A percentile compares a stretch with the other conserved stretches of the same genome.
phyloP scores from a whole-genome alignment of 23 tunicate genomes.

The Botrylloides violaceus region DNA sequence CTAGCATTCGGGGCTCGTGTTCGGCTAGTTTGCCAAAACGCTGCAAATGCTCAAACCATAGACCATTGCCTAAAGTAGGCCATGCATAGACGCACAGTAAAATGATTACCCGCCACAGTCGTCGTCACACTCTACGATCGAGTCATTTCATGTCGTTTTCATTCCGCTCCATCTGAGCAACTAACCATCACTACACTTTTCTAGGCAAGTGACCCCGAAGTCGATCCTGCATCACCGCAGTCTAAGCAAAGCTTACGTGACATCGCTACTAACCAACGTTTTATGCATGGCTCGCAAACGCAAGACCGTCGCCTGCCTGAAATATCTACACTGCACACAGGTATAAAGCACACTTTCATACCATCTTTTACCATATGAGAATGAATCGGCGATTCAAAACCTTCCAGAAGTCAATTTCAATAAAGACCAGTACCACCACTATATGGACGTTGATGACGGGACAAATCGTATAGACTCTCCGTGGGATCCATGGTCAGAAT shows the following conservation, averaged over 20 bases:
- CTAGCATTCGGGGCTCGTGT: too few relatives aligned
- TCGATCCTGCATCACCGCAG: neutral
- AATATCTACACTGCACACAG: neutral
- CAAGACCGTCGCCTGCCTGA: neutral
- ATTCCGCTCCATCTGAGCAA: too few relatives aligned
- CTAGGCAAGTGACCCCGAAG: neutral
- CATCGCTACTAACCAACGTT: neutral
- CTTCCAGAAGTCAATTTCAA: neutral
- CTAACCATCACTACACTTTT: too few relatives aligned
- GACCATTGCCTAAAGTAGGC: too few relatives aligned
- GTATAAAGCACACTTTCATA: too few relatives aligned
- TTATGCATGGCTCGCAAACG: neutral
- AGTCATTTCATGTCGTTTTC: too few relatives aligned
- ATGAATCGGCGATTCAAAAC: neutral
- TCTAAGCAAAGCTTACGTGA: neutral
- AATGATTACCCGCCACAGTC: too few relatives aligned
- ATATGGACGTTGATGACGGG: neutral
- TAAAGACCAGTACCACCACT: neutral
- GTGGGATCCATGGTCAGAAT: conserved; percentile 4
- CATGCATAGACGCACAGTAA: too few relatives aligned
- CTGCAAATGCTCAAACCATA: too few relatives aligned
- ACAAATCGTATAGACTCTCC: neutral
- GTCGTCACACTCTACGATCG: too few relatives aligned
- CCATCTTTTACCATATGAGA: too few relatives aligned
- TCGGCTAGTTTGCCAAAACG: too few relatives aligned